These are phyloP conservation scores for Trissolcus brochymenae DNA, from an alignment of 2,888 invertebrate species.

Conservation along the genomic window DNA sequence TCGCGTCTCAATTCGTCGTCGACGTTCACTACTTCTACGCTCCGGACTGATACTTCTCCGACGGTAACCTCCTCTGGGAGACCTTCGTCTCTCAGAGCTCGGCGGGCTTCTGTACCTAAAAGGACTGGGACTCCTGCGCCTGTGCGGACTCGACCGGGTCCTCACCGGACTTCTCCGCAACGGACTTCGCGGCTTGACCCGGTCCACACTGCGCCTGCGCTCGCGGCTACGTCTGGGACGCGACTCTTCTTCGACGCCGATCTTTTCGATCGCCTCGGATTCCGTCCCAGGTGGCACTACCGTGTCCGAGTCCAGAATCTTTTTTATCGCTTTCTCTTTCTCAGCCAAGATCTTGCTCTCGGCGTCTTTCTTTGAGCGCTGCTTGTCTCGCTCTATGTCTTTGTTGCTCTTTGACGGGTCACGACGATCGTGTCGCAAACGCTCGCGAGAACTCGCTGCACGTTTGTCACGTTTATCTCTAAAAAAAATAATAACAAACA, in stretches of 20 bases:
- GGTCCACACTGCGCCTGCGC: constrained; percentile 63
- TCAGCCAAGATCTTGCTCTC: constrained; percentile 73
- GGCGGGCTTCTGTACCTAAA: constrained; percentile 58
- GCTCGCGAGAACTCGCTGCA: not conserved
- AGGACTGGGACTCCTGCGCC: constrained; percentile 60
- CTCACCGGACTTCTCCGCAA: constrained; percentile 64
- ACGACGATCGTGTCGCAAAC: constrained; percentile 60
- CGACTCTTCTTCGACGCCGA: constrained; percentile 57
- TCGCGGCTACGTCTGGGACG: constrained; percentile 60
- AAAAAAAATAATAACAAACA: not conserved
- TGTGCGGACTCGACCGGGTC: constrained; percentile 56
- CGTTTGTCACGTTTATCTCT: not conserved
- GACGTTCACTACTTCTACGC: constrained; percentile 68
- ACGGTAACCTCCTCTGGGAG: constrained; percentile 48
- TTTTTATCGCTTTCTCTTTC: constrained; percentile 74
- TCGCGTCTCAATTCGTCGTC: constrained; percentile 63
- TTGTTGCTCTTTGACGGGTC: constrained; percentile 73
- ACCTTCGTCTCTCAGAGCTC: constrained; percentile 51
- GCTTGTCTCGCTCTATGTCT: constrained; percentile 73
- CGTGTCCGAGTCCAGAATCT: constrained; percentile 71
- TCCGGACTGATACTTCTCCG: constrained; percentile 67
- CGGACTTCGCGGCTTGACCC: constrained; percentile 55
- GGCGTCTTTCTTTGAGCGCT: constrained; percentile 69
- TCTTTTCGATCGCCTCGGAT: constrained; percentile 70
- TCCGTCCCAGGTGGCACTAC: constrained; percentile 74